These are phyloP conservation scores for Pseudeuparius sepicola DNA, from an alignment of 2,888 invertebrate genomes.

Conservation along the genomic window DNA sequence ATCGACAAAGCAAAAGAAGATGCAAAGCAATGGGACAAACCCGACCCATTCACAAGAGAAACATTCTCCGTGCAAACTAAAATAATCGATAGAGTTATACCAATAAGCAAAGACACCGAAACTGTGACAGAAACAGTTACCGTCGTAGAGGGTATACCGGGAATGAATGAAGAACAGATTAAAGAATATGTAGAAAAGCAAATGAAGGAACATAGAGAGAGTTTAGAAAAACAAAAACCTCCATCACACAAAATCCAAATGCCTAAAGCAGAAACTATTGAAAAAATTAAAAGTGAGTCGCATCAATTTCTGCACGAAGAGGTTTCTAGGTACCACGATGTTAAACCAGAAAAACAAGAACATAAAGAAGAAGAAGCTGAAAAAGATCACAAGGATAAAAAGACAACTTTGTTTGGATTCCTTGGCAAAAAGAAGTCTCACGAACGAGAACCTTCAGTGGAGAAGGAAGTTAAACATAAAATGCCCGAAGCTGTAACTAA, in stretches of 20 bases:
- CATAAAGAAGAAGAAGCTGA: too few relatives aligned
- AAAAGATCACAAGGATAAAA: too few relatives aligned
- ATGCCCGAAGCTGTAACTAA: constrained; percentile 1
- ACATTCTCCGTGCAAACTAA: constrained; percentile 18
- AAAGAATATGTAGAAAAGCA: neutral
- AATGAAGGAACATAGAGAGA: neutral
- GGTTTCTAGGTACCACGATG: constrained; percentile 29
- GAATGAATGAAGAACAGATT: constrained; percentile 4
- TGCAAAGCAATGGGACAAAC: constrained; percentile 15
- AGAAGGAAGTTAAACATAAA: constrained; percentile 7
- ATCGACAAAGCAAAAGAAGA: constrained; percentile 16
- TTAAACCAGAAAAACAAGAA: too few relatives aligned
- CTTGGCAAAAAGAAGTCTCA: constrained; percentile 3
- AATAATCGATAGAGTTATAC: constrained; percentile 18
- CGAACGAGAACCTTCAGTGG: neutral
- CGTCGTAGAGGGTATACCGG: constrained; percentile 11
- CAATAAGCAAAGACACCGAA: constrained; percentile 13
- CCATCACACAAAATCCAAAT: neutral
- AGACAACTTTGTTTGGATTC: too few relatives aligned
- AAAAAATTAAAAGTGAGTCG: constrained; percentile 18
- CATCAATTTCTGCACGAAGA: constrained; percentile 28
- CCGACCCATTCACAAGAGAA: constrained; percentile 19
- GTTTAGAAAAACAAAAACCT: too few relatives aligned
- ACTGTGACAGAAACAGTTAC: constrained; percentile 17
- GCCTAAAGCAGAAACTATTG: constrained; percentile 1